These are phyloP conservation scores for Cardinalis cardinalis DNA, from an alignment of 2,113 vertebrate species.

Conservation along the genomic window DNA sequence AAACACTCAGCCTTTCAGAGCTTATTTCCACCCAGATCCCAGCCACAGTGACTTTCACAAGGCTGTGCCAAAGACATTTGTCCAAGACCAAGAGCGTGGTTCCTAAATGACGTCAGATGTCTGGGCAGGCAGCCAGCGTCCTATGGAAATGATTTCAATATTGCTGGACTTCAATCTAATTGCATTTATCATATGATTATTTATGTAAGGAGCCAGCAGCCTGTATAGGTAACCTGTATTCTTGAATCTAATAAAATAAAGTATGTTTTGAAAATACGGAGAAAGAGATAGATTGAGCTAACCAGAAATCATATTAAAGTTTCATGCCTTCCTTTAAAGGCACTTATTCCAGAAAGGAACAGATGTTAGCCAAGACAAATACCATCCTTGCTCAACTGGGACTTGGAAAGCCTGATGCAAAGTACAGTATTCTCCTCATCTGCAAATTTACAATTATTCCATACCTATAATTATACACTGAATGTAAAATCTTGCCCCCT, in stretches of 20 bases:
- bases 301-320: constrained; percentile 5
- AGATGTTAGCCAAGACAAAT: constrained; percentile 31
- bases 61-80: constrained; percentile 25
- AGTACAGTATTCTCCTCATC: constrained; percentile 33
- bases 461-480: not conserved
- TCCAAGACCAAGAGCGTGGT: not conserved
- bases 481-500: not conserved
- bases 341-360: constrained; percentile 8
- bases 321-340: constrained; percentile 8
- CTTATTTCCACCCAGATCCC: not conserved
- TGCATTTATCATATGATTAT: constrained; percentile 19
- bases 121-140: constrained; percentile 26
- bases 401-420: not conserved
- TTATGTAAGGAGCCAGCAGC: constrained; percentile 11
- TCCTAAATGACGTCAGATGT: constrained; percentile 24
- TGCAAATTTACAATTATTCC: not conserved
- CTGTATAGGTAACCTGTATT: not conserved
- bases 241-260: constrained; percentile 5
- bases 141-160: constrained; percentile 33
- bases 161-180: constrained; percentile 23
- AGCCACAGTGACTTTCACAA: not conserved
- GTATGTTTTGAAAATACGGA: not conserved
- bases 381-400: not conserved
- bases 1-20: not conserved
- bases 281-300: not conserved